Conservation (phyloP, 64 coral and sea anemone species). For the Platygyra sinensis region DNA sequence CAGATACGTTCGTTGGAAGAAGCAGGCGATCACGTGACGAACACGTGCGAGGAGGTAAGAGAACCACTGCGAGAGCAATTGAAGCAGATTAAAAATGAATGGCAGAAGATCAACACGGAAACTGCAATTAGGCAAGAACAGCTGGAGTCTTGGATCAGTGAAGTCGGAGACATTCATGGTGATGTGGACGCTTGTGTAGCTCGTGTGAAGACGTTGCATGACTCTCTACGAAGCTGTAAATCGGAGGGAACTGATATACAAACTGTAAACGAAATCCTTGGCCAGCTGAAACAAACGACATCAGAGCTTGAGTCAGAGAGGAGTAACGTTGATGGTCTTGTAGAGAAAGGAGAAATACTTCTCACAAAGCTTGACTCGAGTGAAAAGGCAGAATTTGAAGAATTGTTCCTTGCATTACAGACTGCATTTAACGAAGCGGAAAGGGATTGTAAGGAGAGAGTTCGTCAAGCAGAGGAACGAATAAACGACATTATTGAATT, state of each 20-base stretch:
- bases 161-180: constrained; percentile 52
- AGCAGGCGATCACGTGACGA: neutral
- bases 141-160: constrained; percentile 37
- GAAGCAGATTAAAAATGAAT: constrained; percentile 49
- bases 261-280: constrained; percentile 50
- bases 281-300: constrained; percentile 56
- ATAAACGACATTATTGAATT: constrained; percentile 63
- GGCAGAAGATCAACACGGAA: constrained; percentile 25
- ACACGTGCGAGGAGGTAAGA: constrained; percentile 19
- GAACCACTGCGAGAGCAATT: constrained; percentile 43
- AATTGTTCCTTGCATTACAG: constrained; percentile 38
- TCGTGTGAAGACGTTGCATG: constrained; percentile 13
- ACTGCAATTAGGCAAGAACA: constrained; percentile 40
- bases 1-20: constrained; percentile 41
- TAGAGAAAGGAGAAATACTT: constrained; percentile 50
- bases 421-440: constrained; percentile 5
- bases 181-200: constrained; percentile 45
- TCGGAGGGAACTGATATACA: constrained; percentile 43
- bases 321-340: constrained; percentile 43
- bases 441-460: neutral
- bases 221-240: neutral
- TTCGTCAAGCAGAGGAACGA: constrained; percentile 27
- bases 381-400: constrained; percentile 40
- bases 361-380: constrained; percentile 39
- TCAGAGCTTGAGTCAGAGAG: constrained; percentile 62